Conservation (phyloP, 92 coral and sea anemone species). For the Palythoa heliodiscus region DNA sequence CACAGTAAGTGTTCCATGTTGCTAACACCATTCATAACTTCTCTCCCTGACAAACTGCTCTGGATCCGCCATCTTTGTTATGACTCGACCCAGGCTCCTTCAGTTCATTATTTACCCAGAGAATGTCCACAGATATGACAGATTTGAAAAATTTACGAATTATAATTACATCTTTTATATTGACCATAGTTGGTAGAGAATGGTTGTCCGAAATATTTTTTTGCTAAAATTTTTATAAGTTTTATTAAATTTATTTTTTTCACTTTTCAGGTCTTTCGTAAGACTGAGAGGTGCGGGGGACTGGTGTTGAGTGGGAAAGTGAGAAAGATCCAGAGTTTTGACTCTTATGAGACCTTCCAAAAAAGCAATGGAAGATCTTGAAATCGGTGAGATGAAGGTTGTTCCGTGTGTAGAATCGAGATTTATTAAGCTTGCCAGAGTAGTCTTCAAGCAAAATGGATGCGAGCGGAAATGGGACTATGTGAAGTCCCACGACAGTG, state of each 20-base stretch:
- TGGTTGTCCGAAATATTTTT: background rate
- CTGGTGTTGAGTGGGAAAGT: background rate
- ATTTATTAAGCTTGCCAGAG: constrained; percentile 82
- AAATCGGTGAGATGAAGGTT: constrained; percentile 76
- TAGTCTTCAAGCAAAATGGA: constrained; percentile 90
- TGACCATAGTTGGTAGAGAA: too few relatives aligned
- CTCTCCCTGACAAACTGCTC: background rate
- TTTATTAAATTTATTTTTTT: too few relatives aligned
- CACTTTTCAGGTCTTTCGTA: background rate
- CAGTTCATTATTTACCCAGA: background rate
- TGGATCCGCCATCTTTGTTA: constrained; percentile 23
- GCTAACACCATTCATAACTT: background rate
- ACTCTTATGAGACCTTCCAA: background rate
- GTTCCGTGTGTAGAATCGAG: constrained; percentile 85
- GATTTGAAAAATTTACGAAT: too few relatives aligned
- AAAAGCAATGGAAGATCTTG: constrained; percentile 59
- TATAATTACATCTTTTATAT: too few relatives aligned
- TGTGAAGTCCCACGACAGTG: constrained; percentile 75
- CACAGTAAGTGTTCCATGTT: background rate
- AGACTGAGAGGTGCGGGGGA: background rate
- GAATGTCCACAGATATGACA: background rate
- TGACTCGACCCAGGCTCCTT: constrained; percentile 15
- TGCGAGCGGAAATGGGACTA: constrained; percentile 77
- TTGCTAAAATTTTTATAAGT: too few relatives aligned
- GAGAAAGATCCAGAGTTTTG: background rate